Percentiles rank a stretch among this genome's conserved stretches.
Conservation (phyloP, 2,888 invertebrate genomes). For the Corythucha ciliata region DNA sequence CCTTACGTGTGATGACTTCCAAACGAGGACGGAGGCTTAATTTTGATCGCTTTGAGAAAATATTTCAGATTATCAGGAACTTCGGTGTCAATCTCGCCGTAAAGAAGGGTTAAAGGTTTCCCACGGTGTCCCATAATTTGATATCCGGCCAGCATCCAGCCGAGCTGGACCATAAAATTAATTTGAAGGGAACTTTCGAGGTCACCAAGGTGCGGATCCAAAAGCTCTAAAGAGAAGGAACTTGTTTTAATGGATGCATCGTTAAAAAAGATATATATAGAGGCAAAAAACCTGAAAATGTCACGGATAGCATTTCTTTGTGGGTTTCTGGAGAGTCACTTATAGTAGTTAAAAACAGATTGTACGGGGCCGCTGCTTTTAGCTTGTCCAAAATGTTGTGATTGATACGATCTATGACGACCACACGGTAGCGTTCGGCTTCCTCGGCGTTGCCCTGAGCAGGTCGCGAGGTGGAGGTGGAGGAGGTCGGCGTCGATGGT, state of each 20-base stretch:
- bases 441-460: neutral
- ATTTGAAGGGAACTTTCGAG: conserved; percentile 71
- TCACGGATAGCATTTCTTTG: conserved; percentile 54
- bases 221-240: no score
- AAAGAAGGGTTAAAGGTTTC: conserved; percentile 61
- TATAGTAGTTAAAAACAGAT: conserved; percentile 66
- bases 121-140: conserved; percentile 62
- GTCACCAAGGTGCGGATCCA: conserved; percentile 66
- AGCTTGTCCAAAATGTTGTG: conserved; percentile 58
- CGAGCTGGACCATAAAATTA: conserved; percentile 86
- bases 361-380: conserved; percentile 57
- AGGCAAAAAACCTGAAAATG: conserved; percentile 52
- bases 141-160: conserved; percentile 82
- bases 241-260: no score
- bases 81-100: conserved; percentile 62
- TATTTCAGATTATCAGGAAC: conserved; percentile 44
- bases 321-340: conserved; percentile 55
- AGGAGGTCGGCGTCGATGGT: no score
- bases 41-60: conserved; percentile 54
- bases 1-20: conserved; percentile 81
- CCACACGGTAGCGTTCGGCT: conserved; percentile 11
- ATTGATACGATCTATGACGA: conserved; percentile 27
- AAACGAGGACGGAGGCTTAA: conserved; percentile 66
- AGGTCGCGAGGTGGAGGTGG: neutral
- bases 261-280: no score